Conservation (phyloP, 2,888 invertebrate genomes). For the Erannis defoliaria region DNA sequence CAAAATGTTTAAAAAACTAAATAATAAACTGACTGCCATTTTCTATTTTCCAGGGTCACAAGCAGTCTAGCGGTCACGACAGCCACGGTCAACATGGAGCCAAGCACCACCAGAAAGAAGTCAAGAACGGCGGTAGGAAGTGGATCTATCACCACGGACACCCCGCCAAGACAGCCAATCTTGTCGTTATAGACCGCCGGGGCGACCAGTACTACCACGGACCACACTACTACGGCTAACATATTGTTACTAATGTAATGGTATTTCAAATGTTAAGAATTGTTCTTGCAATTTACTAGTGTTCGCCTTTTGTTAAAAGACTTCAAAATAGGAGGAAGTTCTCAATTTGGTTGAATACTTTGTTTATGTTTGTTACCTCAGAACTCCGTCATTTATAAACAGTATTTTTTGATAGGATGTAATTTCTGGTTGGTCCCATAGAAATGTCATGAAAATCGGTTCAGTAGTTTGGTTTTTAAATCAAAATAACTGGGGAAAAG, state of each 20-base stretch:
- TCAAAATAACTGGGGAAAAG: no score
- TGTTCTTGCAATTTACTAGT: neutral
- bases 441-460: no score
- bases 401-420: no score
- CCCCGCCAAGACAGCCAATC: slow-evolving; percentile 71
- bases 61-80: slow-evolving; percentile 85
- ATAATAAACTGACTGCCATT: no score
- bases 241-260: neutral
- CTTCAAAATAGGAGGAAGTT: no score
- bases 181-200: slow-evolving; percentile 70
- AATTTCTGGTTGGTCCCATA: no score
- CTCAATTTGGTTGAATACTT: no score
- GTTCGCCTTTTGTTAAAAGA: no score
- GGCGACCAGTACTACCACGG: slow-evolving; percentile 63
- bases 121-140: slow-evolving; percentile 81
- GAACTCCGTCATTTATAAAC: no score
- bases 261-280: neutral
- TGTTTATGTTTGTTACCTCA: no score
- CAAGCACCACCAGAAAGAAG: slow-evolving; percentile 78
- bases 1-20: no score
- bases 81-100: slow-evolving; percentile 81
- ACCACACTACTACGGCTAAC: slow-evolving; percentile 67
- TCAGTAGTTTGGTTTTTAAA: no score
- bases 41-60: slow-evolving; percentile 79
- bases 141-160: slow-evolving; percentile 86